Evolutionary conservation across 2,113 vertebrate genomes (phyloP).

Genomic region (Burhinus bistriatus): DNA sequence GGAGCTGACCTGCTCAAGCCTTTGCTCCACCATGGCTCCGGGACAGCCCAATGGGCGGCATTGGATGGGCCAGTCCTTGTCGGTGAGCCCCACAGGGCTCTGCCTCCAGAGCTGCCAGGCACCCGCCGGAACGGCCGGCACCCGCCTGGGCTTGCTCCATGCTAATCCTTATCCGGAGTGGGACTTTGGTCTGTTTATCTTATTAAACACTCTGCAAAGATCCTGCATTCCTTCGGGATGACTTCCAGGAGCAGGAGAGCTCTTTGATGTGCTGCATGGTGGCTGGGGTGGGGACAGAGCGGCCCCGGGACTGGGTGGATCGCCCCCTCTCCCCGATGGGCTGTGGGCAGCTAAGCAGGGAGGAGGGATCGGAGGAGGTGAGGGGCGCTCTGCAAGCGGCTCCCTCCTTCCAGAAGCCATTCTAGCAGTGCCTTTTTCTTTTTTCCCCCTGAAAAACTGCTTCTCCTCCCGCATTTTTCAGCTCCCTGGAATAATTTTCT

Average conservation of each 20-base stretch:
- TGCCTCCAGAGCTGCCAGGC: neutral
- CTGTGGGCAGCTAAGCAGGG: neutral
- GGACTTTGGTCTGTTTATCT: neutral
- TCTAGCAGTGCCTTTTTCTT: neutral
- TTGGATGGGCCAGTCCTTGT: neutral
- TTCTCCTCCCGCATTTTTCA: neutral
- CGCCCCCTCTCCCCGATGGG: neutral
- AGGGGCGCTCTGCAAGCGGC: neutral
- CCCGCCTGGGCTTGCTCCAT: neutral
- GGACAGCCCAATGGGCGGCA: neutral
- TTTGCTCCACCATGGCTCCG: too few species aligned
- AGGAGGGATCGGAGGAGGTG: neutral
- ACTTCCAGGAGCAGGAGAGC: neutral
- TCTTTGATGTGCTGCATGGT: neutral
- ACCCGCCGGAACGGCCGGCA: neutral
- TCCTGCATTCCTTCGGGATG: neutral
- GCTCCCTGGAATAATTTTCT: neutral
- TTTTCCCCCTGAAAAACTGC: neutral
- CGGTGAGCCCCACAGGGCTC: accelerated
- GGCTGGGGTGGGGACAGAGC: neutral
- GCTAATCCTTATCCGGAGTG: neutral
- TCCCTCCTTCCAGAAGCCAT: neutral
- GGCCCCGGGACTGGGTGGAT: neutral
- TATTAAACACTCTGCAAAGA: neutral
- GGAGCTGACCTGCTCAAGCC: neutral